Evolutionary conservation across 2,797 vertebrate genomes (phyloP), one percentile per base, ranked within the genome.

Genomic region (Macropodus opercularis): DNA sequence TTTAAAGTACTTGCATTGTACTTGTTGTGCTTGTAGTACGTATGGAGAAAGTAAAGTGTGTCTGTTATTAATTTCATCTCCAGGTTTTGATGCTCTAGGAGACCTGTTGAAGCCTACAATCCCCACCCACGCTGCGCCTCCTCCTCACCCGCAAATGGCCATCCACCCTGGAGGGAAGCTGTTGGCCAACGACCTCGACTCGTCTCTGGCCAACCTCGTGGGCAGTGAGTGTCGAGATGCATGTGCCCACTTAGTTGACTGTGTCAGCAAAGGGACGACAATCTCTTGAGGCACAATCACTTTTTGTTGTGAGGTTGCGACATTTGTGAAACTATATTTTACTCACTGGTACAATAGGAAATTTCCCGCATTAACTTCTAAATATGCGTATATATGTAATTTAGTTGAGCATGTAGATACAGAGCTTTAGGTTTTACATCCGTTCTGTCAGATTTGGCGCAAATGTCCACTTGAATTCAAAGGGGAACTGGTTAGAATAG

Each of bases 181-280:
- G 72, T 80, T 94, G 61, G 93, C 93, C 83, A 93, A 90, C 34
- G 94, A 95, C 85, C 94, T 95, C 0, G 94, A 96, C 86, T 93
- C 93, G 13, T 96, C 95, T 64, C 91, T 96, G 85, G 92, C 94
- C 73, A 95, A 94, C 86, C 91, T 96, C 43, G 92, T 96, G 56
- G 94, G 94, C 93, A 96, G 95, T 98, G 89, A 94, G 93, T 91
- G 27, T 78, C 26, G 18, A 41, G 22, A 76, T 41, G 15, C 32
- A 40, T 34, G 56, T 38, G n/a, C 14, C 38, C 13, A 0, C 1
- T 7, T 17, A 56, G 23, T 31, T 3, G n/a, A 51, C 48, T 13
- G 39, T 58, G 42, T 62, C 32, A 9, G 6, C 38, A 24, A 42
- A 40, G n/a, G 22, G 8, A 10, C 26, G 11, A 42, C 27, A 38